Percentiles rank a stretch among this genome's conserved stretches.
phyloP scores from a whole-genome alignment of 2,888 invertebrate species.

The Epistrophe eligans region DNA sequence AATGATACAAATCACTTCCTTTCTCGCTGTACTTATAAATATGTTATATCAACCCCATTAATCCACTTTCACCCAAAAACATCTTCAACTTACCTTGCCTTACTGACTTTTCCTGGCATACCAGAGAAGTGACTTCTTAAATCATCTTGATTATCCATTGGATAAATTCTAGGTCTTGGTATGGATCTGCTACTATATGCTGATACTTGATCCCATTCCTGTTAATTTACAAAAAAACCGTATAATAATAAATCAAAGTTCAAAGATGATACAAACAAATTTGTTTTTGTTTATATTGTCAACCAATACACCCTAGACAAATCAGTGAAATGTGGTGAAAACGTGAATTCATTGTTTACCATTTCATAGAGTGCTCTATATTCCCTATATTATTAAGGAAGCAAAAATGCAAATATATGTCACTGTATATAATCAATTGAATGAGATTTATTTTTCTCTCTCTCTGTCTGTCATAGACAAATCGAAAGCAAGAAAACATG shows the following conservation, averaged over 20 bases:
- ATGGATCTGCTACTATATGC: conserved; percentile 96
- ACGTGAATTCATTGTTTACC: conserved; percentile 60
- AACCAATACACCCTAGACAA: conserved; percentile 17
- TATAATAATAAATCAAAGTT: conserved; percentile 61
- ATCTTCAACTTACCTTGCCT: conserved; percentile 82
- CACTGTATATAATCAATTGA: conserved; percentile 54
- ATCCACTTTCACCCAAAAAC: conserved; percentile 6
- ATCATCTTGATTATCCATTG: conserved; percentile 90
- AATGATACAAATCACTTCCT: conserved; percentile 63
- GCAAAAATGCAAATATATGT: conserved; percentile 61
- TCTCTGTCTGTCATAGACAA: conserved; percentile 38
- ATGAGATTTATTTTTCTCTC: conserved; percentile 49
- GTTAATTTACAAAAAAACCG: conserved; percentile 33
- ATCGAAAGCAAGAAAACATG: conserved; percentile 53
- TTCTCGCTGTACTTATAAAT: not conserved
- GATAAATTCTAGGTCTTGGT: conserved; percentile 94
- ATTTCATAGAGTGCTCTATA: conserved; percentile 13
- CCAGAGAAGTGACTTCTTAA: conserved; percentile 91
- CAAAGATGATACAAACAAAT: conserved; percentile 20
- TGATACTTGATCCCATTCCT: conserved; percentile 95
- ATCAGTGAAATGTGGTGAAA: conserved; percentile 35
- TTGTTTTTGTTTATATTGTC: conserved; percentile 32
- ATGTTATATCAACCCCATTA: not conserved
- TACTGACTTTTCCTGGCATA: conserved; percentile 85
- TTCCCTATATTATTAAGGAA: conserved; percentile 31